These are phyloP conservation scores for Scaptomyza hsui DNA, from an alignment of 1,140 invertebrate genomes.

Conservation along the genomic window DNA sequence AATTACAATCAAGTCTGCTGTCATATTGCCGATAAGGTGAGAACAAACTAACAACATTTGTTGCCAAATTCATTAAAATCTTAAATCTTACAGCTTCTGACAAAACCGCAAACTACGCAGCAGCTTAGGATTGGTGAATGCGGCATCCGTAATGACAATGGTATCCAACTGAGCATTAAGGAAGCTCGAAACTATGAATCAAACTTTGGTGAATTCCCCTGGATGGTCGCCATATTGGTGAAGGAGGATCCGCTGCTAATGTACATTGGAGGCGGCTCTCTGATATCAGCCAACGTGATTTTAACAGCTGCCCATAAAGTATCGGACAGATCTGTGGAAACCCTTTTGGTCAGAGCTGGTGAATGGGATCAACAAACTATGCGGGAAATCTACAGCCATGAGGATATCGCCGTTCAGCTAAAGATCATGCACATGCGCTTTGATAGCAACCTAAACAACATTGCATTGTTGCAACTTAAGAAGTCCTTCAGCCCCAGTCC, in stretches of 20 bases:
- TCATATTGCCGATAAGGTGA: constrained; percentile 20
- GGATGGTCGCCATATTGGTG: constrained; percentile 92
- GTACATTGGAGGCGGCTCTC: constrained; percentile 88
- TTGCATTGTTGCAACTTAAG: no score
- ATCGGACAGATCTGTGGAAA: constrained; percentile 84
- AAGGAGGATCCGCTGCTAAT: constrained; percentile 86
- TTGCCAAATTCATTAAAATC: no score
- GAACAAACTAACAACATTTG: no score
- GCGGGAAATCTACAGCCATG: constrained; percentile 86
- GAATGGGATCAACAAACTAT: constrained; percentile 89
- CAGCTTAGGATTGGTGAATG: not conserved
- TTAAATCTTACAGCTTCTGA: no score
- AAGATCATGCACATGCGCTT: constrained; percentile 86
- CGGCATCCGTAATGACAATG: constrained; percentile 12
- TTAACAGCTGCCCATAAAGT: constrained; percentile 88
- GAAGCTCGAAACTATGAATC: constrained; percentile 79
- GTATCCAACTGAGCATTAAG: not conserved
- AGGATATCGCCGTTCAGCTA: constrained; percentile 85
- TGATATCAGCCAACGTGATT: constrained; percentile 87
- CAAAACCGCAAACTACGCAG: not conserved
- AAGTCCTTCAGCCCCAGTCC: constrained; percentile 84
- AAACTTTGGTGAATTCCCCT: constrained; percentile 91
- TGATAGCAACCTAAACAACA: constrained; percentile 83
- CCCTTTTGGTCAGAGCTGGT: constrained; percentile 87
- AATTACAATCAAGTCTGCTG: constrained; percentile 17